phyloP scores from a whole-genome alignment of 2,113 vertebrate species.

The Bungarus multicinctus region DNA sequence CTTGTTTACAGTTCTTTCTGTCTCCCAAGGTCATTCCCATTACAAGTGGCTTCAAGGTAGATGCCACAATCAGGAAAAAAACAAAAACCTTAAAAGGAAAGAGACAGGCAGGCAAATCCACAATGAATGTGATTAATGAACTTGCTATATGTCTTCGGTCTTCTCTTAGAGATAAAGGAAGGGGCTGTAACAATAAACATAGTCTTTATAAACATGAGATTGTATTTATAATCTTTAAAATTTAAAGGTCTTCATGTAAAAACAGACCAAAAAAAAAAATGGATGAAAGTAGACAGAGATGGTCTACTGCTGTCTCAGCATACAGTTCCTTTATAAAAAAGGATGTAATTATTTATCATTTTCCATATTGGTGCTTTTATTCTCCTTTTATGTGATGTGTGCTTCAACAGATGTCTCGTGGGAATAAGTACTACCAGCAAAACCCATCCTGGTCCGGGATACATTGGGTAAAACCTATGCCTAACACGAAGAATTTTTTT shows the following conservation, averaged over 20 bases:
- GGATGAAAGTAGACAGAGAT: background rate
- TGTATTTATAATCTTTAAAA: background rate
- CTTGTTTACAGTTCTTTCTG: background rate
- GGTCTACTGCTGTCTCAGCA: background rate
- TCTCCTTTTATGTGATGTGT: background rate
- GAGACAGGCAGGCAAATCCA: background rate
- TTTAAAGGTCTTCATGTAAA: background rate
- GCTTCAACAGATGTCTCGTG: constrained; percentile 10
- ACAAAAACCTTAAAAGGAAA: background rate
- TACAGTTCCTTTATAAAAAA: background rate
- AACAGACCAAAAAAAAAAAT: no score
- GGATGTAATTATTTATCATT: background rate
- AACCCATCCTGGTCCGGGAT: background rate
- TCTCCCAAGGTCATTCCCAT: background rate
- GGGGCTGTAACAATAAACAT: no score
- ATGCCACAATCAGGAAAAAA: background rate
- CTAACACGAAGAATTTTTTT: constrained; percentile 5
- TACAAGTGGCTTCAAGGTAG: background rate
- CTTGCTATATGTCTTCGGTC: background rate
- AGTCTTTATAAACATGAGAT: background rate
- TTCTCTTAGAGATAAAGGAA: background rate
- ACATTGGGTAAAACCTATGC: background rate
- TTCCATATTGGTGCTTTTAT: background rate
- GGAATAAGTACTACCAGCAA: background rate
- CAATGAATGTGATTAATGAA: background rate